A percentile compares a stretch with the other conserved stretches of the same genome.
Conservation (phyloP, 2,797 vertebrate species). For the Channa striata region DNA sequence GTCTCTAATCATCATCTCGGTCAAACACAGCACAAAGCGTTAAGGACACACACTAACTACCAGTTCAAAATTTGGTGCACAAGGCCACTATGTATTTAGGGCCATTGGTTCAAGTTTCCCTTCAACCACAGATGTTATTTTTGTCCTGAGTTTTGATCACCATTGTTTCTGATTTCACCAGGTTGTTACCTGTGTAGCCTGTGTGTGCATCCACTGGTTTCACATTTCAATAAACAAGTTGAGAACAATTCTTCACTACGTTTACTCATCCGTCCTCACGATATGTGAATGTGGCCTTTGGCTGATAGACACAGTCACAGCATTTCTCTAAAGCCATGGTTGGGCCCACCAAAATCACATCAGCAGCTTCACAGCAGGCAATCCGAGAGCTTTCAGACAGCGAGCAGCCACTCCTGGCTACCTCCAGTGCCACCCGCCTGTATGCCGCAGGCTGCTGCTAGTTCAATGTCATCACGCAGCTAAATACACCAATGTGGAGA, state of each 20-base stretch:
- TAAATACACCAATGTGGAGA: neutral
- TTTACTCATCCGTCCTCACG: constrained; percentile 24
- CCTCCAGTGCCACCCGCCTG: neutral
- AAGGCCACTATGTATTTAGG: constrained; percentile 65
- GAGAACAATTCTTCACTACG: constrained; percentile 15
- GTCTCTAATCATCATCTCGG: constrained; percentile 33
- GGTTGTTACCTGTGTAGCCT: constrained; percentile 50
- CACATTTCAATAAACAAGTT: constrained; percentile 28
- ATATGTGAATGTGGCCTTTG: neutral
- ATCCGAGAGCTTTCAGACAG: neutral
- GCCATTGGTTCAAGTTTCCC: constrained; percentile 52
- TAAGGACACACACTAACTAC: constrained; percentile 36
- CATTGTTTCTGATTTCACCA: constrained; percentile 45
- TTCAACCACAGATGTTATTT: constrained; percentile 70
- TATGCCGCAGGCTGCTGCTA: neutral
- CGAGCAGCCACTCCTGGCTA: neutral
- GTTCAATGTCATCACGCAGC: neutral
- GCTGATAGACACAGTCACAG: constrained; percentile 9
- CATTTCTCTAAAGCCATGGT: neutral
- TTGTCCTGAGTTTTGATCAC: constrained; percentile 57
- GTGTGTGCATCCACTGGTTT: constrained; percentile 34
- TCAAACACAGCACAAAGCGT: constrained; percentile 59
- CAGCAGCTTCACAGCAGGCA: constrained; percentile 1
- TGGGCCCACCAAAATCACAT: neutral
- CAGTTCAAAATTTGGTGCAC: constrained; percentile 49